Conservation (phyloP, 2,797 vertebrate species). For the Carcharodon carcharias region DNA sequence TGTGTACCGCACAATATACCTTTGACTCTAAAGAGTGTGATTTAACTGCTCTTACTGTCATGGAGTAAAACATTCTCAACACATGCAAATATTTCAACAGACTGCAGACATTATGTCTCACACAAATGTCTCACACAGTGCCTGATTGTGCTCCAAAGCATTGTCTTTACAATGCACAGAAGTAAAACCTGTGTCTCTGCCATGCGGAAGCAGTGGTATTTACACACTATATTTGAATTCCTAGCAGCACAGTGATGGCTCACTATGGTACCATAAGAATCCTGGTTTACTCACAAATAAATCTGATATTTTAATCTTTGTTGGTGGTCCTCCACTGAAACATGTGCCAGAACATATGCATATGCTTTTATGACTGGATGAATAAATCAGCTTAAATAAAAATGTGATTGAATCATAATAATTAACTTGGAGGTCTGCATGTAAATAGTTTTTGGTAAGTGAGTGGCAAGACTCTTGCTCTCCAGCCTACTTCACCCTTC, state of each 20-base stretch:
- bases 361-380: neutral
- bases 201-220: neutral
- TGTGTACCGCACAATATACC: neutral
- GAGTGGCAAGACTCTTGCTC: neutral
- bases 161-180: neutral
- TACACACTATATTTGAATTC: neutral
- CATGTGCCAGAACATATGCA: neutral
- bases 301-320: neutral
- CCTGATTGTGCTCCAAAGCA: neutral
- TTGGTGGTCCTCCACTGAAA: neutral
- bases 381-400: neutral
- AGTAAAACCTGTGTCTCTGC: neutral
- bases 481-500: neutral
- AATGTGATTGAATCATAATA: neutral
- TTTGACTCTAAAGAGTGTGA: neutral
- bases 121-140: neutral
- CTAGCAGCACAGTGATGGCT: neutral
- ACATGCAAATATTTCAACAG: neutral
- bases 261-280: neutral
- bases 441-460: neutral
- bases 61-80: neutral
- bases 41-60: neutral
- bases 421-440: neutral
- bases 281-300: neutral
- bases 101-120: neutral